Evolutionary conservation across 2,797 vertebrate species (phyloP).

Genomic region (Anableps anableps): DNA sequence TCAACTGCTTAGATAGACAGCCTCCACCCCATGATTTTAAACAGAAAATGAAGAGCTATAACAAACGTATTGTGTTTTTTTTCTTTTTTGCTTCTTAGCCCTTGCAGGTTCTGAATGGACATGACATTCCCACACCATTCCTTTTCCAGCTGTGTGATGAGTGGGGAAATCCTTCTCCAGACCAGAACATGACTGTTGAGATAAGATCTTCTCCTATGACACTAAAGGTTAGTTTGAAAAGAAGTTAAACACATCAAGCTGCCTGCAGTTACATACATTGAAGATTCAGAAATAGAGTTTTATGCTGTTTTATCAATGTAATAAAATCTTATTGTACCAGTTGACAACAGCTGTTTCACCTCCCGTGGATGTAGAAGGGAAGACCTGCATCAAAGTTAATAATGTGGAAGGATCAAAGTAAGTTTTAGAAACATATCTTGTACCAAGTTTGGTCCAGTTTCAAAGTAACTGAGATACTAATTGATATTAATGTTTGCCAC

Average conservation of each 20-base stretch:
- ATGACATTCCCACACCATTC: slow-evolving; percentile 80
- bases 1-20: background rate
- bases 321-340: slow-evolving; percentile 62
- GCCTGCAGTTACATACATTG: background rate
- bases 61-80: background rate
- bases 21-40: background rate
- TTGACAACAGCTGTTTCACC: slow-evolving; percentile 71
- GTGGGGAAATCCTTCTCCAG: slow-evolving; percentile 86
- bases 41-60: background rate
- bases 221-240: slow-evolving; percentile 62
- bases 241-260: too few species aligned
- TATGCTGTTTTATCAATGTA: background rate
- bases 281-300: background rate
- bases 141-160: slow-evolving; percentile 87
- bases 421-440: slow-evolving; percentile 56
- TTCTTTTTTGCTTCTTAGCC: slow-evolving; percentile 72
- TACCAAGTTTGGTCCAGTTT: background rate
- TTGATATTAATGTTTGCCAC: too few species aligned
- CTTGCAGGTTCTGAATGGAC: slow-evolving; percentile 86
- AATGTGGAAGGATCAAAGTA: slow-evolving; percentile 85
- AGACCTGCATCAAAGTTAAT: slow-evolving; percentile 80
- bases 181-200: slow-evolving; percentile 78
- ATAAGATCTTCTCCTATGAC: slow-evolving; percentile 35
- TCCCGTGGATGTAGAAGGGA: slow-evolving; percentile 84
- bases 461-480: too few species aligned